Evolutionary conservation across 2,797 vertebrate species (phyloP).

Genomic region (Neosilurus hyrtlii): DNA sequence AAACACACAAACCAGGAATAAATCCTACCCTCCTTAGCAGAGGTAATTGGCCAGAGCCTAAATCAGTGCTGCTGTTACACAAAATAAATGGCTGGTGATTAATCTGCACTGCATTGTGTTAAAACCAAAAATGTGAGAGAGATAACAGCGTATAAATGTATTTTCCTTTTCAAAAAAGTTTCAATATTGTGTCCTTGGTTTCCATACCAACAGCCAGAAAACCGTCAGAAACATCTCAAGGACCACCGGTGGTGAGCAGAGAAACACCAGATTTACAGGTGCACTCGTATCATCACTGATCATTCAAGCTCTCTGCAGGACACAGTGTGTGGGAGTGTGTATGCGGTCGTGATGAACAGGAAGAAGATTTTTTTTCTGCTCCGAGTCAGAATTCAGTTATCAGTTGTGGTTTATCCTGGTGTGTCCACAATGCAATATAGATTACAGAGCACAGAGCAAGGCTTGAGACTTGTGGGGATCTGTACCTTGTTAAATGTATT

Average conservation of each 20-base stretch:
- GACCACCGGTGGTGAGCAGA: neutral
- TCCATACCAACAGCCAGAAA: neutral
- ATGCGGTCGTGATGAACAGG: neutral
- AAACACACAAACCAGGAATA: neutral
- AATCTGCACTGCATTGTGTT: neutral
- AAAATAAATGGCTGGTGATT: no score
- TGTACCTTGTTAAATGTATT: neutral
- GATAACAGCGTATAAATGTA: neutral
- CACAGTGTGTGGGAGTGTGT: neutral
- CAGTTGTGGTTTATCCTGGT: neutral
- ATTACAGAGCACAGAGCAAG: neutral
- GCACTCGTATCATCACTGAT: neutral
- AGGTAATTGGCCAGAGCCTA: neutral
- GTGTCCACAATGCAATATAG: neutral
- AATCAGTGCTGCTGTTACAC: neutral
- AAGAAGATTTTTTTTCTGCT: neutral
- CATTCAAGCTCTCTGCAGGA: conserved; percentile 1
- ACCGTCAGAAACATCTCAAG: neutral
- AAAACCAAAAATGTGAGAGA: neutral
- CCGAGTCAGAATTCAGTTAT: neutral
- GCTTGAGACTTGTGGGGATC: neutral
- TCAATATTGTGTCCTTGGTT: neutral
- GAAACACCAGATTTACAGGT: conserved; percentile 1
- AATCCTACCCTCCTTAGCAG: no score
- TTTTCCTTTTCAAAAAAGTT: neutral